A percentile compares a stretch with the other conserved stretches of the same genome.
Evolutionary conservation across 2,797 vertebrate species (phyloP).

Genomic region (Amblyraja radiata): DNA sequence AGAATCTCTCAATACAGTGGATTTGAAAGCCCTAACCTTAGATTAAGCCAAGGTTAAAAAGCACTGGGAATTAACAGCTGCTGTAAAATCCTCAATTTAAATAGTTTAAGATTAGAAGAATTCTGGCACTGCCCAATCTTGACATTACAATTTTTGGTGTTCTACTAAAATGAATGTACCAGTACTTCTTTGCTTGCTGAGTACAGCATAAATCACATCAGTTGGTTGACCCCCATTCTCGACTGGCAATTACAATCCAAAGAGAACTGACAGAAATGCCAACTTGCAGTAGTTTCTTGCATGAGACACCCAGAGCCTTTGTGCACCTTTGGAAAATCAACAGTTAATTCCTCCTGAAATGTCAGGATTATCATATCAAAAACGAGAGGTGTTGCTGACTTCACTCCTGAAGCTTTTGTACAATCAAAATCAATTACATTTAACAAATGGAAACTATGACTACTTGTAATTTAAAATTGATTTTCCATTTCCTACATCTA

Average conservation of each 20-base stretch:
- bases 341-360: neutral
- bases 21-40: neutral
- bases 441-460: neutral
- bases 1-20: neutral
- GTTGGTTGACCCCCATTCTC: neutral
- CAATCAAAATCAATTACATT: neutral
- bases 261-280: neutral
- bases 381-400: neutral
- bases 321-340: neutral
- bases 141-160: neutral
- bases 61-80: neutral
- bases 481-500: neutral
- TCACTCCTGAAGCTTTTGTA: too few species aligned
- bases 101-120: neutral
- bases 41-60: neutral
- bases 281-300: neutral
- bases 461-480: constrained; percentile 10
- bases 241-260: neutral
- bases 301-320: neutral
- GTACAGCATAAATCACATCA: neutral
- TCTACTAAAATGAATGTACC: neutral
- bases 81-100: neutral
- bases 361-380: neutral
- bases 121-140: neutral
- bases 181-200: neutral